A percentile compares a stretch with the other conserved stretches of the same genome.
phyloP scores from a whole-genome alignment of 2,113 vertebrate species.

The Corydoras sp. region DNA sequence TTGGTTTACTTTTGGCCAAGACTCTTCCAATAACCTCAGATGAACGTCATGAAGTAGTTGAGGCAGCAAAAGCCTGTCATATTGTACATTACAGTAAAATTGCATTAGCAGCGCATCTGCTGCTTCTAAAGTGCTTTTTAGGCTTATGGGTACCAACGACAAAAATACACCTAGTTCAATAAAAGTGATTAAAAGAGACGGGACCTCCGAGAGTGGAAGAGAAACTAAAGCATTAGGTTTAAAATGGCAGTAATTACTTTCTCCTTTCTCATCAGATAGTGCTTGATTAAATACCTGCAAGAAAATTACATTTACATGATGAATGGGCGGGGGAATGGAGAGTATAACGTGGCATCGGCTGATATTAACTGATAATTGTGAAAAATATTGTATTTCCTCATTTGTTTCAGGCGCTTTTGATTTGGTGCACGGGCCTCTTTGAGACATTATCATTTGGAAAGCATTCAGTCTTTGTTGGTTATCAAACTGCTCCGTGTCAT shows the following conservation, averaged over 20 bases:
- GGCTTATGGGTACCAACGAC: no score
- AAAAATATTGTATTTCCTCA: slow-evolving; percentile 74
- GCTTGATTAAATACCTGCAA: slow-evolving; percentile 88
- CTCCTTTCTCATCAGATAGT: slow-evolving; percentile 74
- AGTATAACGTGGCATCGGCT: slow-evolving; percentile 78
- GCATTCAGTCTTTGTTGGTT: no score
- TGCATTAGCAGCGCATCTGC: no score
- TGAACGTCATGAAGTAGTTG: no score
- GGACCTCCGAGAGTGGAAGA: slow-evolving; percentile 13
- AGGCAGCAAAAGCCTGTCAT: no score
- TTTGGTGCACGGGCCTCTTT: slow-evolving; percentile 51
- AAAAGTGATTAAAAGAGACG: slow-evolving; percentile 49
- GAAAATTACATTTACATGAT: slow-evolving; percentile 90
- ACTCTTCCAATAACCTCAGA: no score
- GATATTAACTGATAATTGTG: slow-evolving; percentile 76
- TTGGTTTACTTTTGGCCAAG: no score
- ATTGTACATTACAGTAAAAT: no score
- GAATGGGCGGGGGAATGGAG: slow-evolving; percentile 76
- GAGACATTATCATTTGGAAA: slow-evolving; percentile 62
- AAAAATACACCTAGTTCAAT: slow-evolving; percentile 42
- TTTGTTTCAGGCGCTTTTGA: slow-evolving; percentile 75
- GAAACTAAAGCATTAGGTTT: slow-evolving; percentile 56
- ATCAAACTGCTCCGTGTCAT: no score
- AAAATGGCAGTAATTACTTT: slow-evolving; percentile 81
- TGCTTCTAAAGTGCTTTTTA: no score